Percentiles rank a stretch among this genome's conserved stretches.
Conservation (phyloP, 2,797 vertebrate species). For the Apogon talboti region DNA sequence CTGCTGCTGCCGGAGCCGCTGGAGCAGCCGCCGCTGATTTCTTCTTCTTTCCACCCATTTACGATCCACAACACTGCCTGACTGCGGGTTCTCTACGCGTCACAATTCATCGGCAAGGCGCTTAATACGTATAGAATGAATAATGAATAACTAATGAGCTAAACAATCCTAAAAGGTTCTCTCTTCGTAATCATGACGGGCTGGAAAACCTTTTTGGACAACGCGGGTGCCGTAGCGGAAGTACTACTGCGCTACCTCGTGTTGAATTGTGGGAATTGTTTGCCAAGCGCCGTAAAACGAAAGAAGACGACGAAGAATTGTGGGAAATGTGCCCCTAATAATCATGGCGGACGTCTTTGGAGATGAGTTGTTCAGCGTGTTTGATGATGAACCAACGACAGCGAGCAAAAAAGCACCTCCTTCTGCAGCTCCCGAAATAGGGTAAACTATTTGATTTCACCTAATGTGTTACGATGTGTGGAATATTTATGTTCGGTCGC, state of each 20-base stretch:
- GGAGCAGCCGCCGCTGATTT: slow-evolving; percentile 61
- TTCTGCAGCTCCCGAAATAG: slow-evolving; percentile 43
- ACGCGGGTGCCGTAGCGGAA: slow-evolving; percentile 72
- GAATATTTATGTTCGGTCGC: background rate
- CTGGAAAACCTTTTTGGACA: background rate
- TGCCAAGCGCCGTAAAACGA: no score
- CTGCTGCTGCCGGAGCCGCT: slow-evolving; percentile 29
- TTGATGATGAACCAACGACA: slow-evolving; percentile 88
- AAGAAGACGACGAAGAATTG: no score
- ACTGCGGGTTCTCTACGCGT: background rate
- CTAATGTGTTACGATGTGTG: accelerated
- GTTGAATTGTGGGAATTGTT: slow-evolving; percentile 72
- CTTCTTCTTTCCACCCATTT: slow-evolving; percentile 87
- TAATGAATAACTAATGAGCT: background rate
- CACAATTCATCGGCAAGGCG: slow-evolving; percentile 12
- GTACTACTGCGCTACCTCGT: slow-evolving; percentile 22
- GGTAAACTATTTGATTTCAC: slow-evolving; percentile 68
- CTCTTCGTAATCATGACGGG: background rate
- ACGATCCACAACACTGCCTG: background rate
- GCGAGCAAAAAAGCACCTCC: slow-evolving; percentile 76
- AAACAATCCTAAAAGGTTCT: background rate
- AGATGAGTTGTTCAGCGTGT: slow-evolving; percentile 94
- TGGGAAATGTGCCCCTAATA: slow-evolving; percentile 54
- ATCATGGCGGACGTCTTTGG: slow-evolving; percentile 95
- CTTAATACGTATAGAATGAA: no score